Evolutionary conservation across 2,113 vertebrate genomes (phyloP).

Genomic region (Mobula birostris): DNA sequence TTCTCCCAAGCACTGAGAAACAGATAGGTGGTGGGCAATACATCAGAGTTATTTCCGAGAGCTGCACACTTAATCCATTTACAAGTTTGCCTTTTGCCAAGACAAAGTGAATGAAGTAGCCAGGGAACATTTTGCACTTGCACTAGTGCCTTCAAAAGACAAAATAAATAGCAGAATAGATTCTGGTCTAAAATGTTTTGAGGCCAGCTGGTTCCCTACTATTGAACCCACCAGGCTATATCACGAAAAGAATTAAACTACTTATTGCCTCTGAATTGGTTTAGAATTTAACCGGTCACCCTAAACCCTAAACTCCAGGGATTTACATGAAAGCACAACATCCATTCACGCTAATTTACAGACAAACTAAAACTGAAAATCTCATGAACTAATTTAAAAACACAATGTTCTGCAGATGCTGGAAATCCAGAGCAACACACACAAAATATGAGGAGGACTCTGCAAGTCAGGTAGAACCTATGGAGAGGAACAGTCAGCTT

Average conservation of each 20-base stretch:
- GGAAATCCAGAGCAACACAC: too few species aligned
- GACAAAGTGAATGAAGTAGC: neutral
- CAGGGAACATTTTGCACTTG: neutral
- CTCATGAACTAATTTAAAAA: neutral
- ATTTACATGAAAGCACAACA: neutral
- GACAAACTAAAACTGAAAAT: neutral
- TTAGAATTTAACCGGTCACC: neutral
- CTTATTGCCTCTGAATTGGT: neutral
- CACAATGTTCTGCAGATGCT: too few species aligned
- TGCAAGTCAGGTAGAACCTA: too few species aligned
- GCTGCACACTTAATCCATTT: neutral
- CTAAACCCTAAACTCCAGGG: neutral
- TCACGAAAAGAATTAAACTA: neutral
- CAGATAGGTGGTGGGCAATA: neutral
- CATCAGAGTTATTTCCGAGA: neutral
- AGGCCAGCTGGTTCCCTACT: neutral
- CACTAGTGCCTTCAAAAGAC: neutral
- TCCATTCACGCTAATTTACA: neutral
- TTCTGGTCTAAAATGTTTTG: neutral
- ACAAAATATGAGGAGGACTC: too few species aligned
- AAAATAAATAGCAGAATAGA: neutral
- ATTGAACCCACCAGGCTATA: neutral
- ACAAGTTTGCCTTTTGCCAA: neutral
- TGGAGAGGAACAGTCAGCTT: too few species aligned
- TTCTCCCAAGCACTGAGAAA: neutral